phyloP scores from a whole-genome alignment of 2,797 vertebrate genomes.

The Acrossocheilus fasciatus region DNA sequence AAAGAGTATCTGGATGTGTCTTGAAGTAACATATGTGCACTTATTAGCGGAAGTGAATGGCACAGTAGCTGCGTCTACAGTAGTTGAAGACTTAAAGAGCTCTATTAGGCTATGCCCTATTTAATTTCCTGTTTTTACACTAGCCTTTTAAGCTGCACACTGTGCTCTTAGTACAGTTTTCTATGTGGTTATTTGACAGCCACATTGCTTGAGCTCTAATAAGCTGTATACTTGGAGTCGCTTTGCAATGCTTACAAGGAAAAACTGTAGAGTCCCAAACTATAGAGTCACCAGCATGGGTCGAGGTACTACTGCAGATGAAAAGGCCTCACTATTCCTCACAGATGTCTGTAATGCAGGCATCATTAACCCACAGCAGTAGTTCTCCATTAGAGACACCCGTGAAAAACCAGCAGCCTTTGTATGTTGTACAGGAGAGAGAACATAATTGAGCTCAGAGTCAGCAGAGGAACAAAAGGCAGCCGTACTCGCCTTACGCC shows the following conservation, averaged over 20 bases:
- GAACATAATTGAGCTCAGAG: constrained; percentile 49
- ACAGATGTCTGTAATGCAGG: constrained; percentile 27
- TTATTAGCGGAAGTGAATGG: constrained; percentile 20
- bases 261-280: background rate
- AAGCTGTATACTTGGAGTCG: background rate
- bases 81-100: constrained; percentile 1
- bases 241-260: background rate
- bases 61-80: background rate
- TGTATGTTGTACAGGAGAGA: constrained; percentile 40
- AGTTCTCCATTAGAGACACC: constrained; percentile 24
- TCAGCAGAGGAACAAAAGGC: constrained; percentile 47
- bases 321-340: constrained; percentile 17
- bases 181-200: background rate
- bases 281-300: constrained; percentile 20
- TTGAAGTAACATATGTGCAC: constrained; percentile 15
- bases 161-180: background rate
- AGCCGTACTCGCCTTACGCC: constrained; percentile 11
- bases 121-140: constrained; percentile 23
- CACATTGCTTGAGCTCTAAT: constrained; percentile 28
- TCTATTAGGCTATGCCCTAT: constrained; percentile 1
- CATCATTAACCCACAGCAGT: constrained; percentile 39
- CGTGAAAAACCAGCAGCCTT: constrained; percentile 35
- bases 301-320: constrained; percentile 14
- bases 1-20: constrained; percentile 34
- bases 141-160: background rate